Evolutionary conservation across 2,797 vertebrate species (phyloP).

Genomic region (Hafferia zeledoni): DNA sequence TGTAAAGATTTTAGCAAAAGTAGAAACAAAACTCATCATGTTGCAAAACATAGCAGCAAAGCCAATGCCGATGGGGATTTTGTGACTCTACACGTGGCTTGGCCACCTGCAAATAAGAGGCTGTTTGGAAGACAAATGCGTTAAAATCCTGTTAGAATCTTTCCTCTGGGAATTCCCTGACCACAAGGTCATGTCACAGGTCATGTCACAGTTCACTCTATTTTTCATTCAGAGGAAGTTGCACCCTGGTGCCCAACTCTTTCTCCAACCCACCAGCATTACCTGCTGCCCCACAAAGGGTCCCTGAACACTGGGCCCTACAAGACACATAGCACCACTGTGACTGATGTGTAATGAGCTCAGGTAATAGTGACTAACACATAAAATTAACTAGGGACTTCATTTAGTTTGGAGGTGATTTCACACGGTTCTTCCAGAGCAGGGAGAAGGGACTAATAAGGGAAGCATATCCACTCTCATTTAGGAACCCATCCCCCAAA

Average conservation of each 20-base stretch:
- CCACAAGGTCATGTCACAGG: neutral
- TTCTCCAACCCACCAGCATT: neutral
- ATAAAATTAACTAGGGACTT: neutral
- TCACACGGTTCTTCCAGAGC: neutral
- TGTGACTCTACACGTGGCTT: rapidly evolving
- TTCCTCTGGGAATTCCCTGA: neutral
- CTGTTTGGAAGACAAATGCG: neutral
- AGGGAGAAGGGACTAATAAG: neutral
- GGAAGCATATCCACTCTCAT: neutral
- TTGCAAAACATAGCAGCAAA: neutral
- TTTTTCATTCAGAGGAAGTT: neutral
- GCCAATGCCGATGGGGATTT: neutral
- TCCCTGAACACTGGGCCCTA: neutral
- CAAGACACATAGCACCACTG: neutral
- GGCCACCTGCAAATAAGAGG: neutral
- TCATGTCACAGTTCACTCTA: neutral
- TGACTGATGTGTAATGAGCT: neutral
- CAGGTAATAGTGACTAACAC: neutral
- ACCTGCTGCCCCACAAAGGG: neutral
- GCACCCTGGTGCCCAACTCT: neutral
- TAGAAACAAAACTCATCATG: neutral
- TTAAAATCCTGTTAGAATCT: neutral
- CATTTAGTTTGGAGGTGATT: neutral
- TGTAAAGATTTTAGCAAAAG: neutral
- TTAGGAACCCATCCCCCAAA: neutral